phyloP scores from a whole-genome alignment of 2,888 invertebrate species.

The Noctua comes region DNA sequence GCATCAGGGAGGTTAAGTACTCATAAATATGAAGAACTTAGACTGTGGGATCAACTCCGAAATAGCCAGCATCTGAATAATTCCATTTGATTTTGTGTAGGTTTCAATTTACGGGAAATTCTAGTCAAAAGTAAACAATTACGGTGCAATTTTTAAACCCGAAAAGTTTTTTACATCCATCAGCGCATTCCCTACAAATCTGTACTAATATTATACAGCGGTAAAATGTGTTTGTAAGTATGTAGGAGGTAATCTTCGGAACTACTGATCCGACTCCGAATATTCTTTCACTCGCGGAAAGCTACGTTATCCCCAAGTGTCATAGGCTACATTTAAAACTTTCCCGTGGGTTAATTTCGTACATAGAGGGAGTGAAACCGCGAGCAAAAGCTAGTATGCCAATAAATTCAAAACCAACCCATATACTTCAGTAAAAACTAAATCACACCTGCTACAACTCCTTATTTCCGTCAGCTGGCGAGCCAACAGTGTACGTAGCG shows the following conservation, averaged over 20 bases:
- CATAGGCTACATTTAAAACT: no score
- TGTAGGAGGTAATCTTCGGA: no score
- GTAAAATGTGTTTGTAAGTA: no score
- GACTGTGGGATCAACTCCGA: background rate
- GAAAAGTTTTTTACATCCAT: background rate
- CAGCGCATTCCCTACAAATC: background rate
- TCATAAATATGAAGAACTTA: background rate
- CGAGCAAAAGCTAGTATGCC: background rate
- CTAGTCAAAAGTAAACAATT: background rate
- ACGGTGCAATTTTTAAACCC: background rate
- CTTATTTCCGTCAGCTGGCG: slow-evolving; percentile 82
- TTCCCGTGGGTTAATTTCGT: no score
- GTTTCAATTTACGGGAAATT: background rate
- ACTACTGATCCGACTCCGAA: no score
- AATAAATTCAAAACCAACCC: background rate
- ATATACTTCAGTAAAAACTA: background rate
- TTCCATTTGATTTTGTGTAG: background rate
- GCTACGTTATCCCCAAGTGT: no score
- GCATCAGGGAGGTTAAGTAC: background rate
- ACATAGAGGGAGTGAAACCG: no score
- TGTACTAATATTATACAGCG: no score
- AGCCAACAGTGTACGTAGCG: slow-evolving; percentile 93
- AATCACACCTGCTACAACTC: background rate
- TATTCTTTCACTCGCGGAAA: no score
- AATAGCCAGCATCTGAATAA: background rate